These are phyloP conservation scores for Oreocharis arfaki DNA, from an alignment of 2,113 vertebrate genomes.

Conservation along the genomic window DNA sequence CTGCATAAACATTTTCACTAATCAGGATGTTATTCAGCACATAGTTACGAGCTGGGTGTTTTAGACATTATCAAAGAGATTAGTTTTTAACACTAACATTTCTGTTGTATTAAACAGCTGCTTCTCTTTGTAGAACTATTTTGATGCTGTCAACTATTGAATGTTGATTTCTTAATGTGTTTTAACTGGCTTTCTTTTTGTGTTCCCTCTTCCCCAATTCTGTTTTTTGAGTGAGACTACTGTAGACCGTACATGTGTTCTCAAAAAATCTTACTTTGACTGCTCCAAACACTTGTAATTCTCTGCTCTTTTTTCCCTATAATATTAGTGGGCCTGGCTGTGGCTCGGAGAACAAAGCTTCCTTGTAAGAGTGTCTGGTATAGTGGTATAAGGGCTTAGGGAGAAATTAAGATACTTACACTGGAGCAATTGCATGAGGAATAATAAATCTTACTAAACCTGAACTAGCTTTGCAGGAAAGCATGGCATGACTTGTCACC, in stretches of 20 bases:
- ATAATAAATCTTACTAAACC: slow-evolving; percentile 11
- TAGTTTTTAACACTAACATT: neutral
- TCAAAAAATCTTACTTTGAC: neutral
- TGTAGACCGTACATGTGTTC: neutral
- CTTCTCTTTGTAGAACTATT: neutral
- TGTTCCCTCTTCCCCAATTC: neutral
- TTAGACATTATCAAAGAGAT: neutral
- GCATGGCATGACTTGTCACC: neutral
- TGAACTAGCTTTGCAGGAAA: neutral
- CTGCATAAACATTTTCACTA: neutral
- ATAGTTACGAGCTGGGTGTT: neutral
- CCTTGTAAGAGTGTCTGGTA: neutral
- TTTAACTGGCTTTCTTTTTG: neutral
- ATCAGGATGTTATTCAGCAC: slow-evolving; percentile 30
- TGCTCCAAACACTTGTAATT: neutral
- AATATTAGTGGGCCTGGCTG: neutral
- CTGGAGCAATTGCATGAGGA: neutral
- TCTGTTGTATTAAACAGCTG: neutral
- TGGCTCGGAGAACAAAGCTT: neutral
- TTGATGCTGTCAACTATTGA: neutral
- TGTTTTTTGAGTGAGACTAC: neutral
- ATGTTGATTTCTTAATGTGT: neutral
- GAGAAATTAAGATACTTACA: neutral
- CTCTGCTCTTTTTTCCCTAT: neutral
- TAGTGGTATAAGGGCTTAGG: neutral